phyloP scores from a whole-genome alignment of 2,113 vertebrate genomes.

The Protomyctophum bolini region DNA sequence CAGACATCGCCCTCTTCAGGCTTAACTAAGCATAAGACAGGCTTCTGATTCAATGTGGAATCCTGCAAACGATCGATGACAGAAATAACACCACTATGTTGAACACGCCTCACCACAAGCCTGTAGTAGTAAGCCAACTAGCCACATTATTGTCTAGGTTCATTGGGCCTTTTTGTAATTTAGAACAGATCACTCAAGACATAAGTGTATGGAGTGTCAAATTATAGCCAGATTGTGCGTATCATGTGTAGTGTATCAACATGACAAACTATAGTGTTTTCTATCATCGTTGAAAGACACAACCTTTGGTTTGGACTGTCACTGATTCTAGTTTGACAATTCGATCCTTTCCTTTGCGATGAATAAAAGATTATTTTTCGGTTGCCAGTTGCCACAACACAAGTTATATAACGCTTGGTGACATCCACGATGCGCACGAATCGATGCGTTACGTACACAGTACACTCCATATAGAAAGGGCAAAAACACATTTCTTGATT shows the following conservation, averaged over 20 bases:
- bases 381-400: neutral
- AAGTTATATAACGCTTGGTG: constrained; percentile 63
- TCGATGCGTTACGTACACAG: constrained; percentile 5
- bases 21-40: constrained; percentile 58
- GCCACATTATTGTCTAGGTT: neutral
- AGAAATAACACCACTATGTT: constrained; percentile 39
- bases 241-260: too few relatives aligned
- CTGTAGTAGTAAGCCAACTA: neutral
- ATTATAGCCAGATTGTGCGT: too few relatives aligned
- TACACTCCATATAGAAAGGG: too few relatives aligned
- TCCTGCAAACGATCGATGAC: constrained; percentile 56
- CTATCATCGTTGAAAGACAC: too few relatives aligned
- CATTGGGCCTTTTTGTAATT: neutral
- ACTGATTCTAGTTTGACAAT: too few relatives aligned
- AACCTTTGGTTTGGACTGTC: too few relatives aligned
- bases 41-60: constrained; percentile 34
- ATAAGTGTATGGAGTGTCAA: too few relatives aligned
- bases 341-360: too few relatives aligned
- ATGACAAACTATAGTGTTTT: too few relatives aligned
- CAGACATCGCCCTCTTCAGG: constrained; percentile 78
- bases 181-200: neutral
- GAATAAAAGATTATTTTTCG: too few relatives aligned
- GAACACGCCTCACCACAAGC: neutral
- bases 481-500: neutral
- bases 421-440: constrained; percentile 21